These are phyloP conservation scores for Gadopsis marmoratus DNA, from an alignment of 2,797 vertebrate species.

Conservation along the genomic window DNA sequence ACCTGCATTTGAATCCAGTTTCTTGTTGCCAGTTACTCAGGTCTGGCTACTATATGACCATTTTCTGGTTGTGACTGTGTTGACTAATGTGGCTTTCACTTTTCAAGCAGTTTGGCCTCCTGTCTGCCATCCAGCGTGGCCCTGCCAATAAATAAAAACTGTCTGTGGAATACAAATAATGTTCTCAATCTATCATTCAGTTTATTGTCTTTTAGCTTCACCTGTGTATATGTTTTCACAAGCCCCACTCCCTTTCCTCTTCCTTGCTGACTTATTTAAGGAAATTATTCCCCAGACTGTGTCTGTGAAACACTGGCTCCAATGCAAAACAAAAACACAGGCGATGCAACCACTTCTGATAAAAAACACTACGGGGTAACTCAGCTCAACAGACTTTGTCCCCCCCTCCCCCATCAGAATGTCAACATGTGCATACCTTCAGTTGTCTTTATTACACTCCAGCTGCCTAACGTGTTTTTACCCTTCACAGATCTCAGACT, in stretches of 20 bases:
- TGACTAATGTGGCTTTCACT: background rate
- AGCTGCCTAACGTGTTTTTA: slow-evolving; percentile 67
- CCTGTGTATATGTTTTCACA: background rate
- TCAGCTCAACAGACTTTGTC: slow-evolving; percentile 25
- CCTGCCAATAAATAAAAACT: background rate
- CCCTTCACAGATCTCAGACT: slow-evolving; percentile 72
- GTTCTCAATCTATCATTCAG: background rate
- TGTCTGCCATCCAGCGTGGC: background rate
- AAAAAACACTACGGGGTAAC: slow-evolving; percentile 2
- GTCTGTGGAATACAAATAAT: background rate
- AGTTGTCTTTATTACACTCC: slow-evolving; percentile 71
- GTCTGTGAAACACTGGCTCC: background rate
- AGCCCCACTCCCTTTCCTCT: background rate
- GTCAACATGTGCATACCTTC: slow-evolving; percentile 63
- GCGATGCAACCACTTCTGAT: slow-evolving; percentile 1
- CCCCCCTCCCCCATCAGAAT: slow-evolving; percentile 35
- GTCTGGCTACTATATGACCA: background rate
- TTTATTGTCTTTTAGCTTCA: background rate
- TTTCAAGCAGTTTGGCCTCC: background rate
- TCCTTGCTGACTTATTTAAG: slow-evolving; percentile 12
- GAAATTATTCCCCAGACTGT: background rate
- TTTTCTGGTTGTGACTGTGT: background rate
- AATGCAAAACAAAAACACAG: slow-evolving; percentile 20
- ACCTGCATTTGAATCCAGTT: background rate
- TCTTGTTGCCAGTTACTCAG: background rate